phyloP scores from a whole-genome alignment of 35 echinoderm and acorn worm species.

The Chiridota heheva region DNA sequence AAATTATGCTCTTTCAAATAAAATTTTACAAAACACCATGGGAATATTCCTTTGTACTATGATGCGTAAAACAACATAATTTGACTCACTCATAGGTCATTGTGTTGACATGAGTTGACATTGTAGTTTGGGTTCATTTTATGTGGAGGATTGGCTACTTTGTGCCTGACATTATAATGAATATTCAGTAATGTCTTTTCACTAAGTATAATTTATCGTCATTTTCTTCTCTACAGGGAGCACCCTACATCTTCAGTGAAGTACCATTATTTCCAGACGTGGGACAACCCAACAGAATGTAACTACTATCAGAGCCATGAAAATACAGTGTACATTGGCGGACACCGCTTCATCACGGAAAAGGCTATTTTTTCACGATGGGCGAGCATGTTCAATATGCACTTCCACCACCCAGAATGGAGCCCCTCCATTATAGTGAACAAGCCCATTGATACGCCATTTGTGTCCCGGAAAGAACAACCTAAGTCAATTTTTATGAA shows the following conservation, averaged over 20 bases:
- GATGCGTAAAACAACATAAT: too few species aligned
- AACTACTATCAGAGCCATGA: constrained; percentile 88
- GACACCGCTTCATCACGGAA: constrained; percentile 93
- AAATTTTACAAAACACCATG: too few species aligned
- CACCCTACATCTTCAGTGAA: constrained; percentile 72
- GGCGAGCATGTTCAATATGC: constrained; percentile 79
- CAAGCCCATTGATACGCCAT: constrained; percentile 66
- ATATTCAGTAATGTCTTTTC: too few species aligned
- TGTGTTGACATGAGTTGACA: background rate
- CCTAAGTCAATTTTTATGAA: constrained; percentile 31
- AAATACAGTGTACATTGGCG: constrained; percentile 59
- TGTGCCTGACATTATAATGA: too few species aligned
- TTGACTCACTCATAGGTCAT: background rate
- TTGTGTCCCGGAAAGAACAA: constrained; percentile 65
- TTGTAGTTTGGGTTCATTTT: background rate
- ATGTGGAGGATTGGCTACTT: too few species aligned
- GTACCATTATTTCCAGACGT: constrained; percentile 90
- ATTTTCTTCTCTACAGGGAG: constrained; percentile 48
- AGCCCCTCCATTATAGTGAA: constrained; percentile 31
- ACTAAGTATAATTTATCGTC: too few species aligned
- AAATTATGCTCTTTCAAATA: too few species aligned
- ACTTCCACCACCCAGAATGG: constrained; percentile 84
- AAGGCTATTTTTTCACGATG: constrained; percentile 92
- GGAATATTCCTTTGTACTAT: too few species aligned
- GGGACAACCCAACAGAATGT: constrained; percentile 71